phyloP scores from a whole-genome alignment of 2,113 vertebrate species.

The Etia nguti region DNA sequence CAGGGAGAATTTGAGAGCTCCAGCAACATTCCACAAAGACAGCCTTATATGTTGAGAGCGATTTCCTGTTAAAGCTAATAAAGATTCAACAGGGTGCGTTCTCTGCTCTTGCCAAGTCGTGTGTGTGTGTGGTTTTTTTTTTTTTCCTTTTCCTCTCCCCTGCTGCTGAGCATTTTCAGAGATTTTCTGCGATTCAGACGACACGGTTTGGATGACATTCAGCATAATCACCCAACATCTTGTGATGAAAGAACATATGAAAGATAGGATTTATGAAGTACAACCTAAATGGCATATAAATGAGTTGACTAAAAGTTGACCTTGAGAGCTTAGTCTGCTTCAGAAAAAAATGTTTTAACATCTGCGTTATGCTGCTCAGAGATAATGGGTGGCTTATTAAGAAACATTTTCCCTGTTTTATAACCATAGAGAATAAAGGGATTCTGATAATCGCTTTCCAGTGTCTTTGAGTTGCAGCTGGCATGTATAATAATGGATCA shows the following conservation, averaged over 20 bases:
- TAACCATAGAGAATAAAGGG: constrained; percentile 20
- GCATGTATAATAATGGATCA: constrained; percentile 5
- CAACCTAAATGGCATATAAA: constrained; percentile 59
- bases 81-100: constrained; percentile 49
- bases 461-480: not conserved
- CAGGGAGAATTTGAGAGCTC: constrained; percentile 38
- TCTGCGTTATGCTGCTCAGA: constrained; percentile 40
- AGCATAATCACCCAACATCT: constrained; percentile 50
- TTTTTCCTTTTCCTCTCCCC: not conserved
- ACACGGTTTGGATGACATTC: constrained; percentile 30
- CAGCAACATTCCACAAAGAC: constrained; percentile 37
- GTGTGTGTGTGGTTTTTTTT: not conserved
- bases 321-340: constrained; percentile 55
- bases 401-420: constrained; percentile 19
- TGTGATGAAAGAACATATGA: constrained; percentile 45
- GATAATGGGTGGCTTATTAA: constrained; percentile 49
- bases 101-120: constrained; percentile 15
- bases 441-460: not conserved
- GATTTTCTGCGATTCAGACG: not conserved
- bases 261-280: constrained; percentile 41
- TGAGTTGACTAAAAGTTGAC: constrained; percentile 57
- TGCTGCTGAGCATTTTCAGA: constrained; percentile 20
- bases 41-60: constrained; percentile 29
- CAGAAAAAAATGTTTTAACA: constrained; percentile 50
- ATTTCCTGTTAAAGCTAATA: constrained; percentile 44